Base-by-base conservation (phyloP, 1,140 invertebrate genomes). In the Cardiocondyla obscurior region DNA sequence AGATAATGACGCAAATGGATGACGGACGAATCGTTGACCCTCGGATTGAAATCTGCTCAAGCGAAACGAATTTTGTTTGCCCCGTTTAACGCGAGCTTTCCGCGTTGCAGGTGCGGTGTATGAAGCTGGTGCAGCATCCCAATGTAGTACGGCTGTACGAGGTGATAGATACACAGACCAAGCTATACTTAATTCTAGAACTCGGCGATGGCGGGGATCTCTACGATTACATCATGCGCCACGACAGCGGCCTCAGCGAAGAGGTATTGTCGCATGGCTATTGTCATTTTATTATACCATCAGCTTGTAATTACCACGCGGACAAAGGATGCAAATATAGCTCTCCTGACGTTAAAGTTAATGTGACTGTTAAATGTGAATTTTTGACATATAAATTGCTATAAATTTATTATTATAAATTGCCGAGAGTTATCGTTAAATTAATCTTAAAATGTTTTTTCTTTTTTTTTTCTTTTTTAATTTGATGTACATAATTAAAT, bases 61-160 rank as follows among this genome's bases (percentile, higher is more conserved):
- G 42, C 55, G n/a, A 42, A 30, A 19, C 33, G 30, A 65, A 46
- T 42, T 53, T 69, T 6, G 12, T 14, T 25, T 28, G 30, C 8
- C 14, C 4, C n/a, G 16, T 57, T 36, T 0, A 64, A 57, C 36
- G 46, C 30, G 14, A 46, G 12, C 36, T 2, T 19, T 51, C 57
- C 53, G 14, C 84, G 53, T 69, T 6, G 12, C 79, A 98, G 96
- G 97, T 99, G 77, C 95, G 98, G 85, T 99, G 99, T 92, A 99
- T 99, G 99, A 99, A 99, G 94, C 94, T 99, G 88, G 99, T 99
- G 14, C 99, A 99, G 93, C 99, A 99, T 95, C 99, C 97, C 44
- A 99, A 99, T 95, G 99, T 99, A 28, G 99, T 99, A 16, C 95
- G 99, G 62, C 94, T 99, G 8, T 99, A 99, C 94, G 99, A 99